phyloP scores from a whole-genome alignment of 2,113 vertebrate genomes.

The Muntiacus muntjak region DNA sequence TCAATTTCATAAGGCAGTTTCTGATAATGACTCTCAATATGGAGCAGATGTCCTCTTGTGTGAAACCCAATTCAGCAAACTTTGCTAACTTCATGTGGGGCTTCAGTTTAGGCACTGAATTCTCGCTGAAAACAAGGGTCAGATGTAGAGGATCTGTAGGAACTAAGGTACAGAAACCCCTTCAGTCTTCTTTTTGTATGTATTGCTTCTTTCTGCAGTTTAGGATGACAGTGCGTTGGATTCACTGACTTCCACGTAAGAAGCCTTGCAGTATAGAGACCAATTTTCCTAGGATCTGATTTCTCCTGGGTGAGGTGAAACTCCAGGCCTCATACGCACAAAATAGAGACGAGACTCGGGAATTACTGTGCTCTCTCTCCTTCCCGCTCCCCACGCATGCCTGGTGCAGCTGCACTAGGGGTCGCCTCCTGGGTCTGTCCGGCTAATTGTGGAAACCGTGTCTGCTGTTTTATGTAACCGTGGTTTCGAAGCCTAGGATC shows the following conservation, averaged over 20 bases:
- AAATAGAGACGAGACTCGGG: not conserved
- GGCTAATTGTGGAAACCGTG: fast-evolving
- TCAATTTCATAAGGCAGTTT: not conserved
- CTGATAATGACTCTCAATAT: not conserved
- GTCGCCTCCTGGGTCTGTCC: fast-evolving
- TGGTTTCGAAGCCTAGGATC: not conserved
- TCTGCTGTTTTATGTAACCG: not conserved
- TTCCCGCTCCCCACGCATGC: fast-evolving
- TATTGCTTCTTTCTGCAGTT: not conserved
- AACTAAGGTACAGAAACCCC: not conserved
- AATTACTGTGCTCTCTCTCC: not conserved
- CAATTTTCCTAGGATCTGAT: not conserved
- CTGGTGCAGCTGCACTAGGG: not conserved
- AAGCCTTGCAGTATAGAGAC: not conserved
- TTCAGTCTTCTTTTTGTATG: not conserved
- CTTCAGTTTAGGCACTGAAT: not conserved
- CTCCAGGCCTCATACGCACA: not conserved
- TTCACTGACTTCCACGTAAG: not conserved
- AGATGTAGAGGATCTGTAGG: not conserved
- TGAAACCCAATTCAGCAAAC: not conserved
- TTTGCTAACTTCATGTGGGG: not conserved
- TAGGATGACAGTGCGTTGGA: not conserved
- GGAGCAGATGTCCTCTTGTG: not conserved
- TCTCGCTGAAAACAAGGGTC: not conserved
- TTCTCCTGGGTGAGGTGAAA: not conserved